Evolutionary conservation across 2,888 invertebrate species (phyloP).

Genomic region (Tetragnatha montana): DNA sequence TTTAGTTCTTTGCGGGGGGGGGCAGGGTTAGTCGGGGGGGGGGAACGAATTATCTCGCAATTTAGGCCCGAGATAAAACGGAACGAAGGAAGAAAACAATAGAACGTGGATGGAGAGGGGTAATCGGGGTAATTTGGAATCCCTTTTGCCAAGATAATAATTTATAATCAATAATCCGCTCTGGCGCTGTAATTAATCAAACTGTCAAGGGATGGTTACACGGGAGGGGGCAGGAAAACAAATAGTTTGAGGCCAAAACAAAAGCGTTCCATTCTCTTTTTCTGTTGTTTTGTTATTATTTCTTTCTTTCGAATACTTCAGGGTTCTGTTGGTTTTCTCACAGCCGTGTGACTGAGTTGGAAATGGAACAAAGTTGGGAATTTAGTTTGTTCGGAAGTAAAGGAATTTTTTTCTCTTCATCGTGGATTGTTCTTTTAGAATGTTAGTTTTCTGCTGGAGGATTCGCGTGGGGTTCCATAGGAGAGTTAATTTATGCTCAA

Average conservation of each 20-base stretch:
- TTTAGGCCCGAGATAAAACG: conserved; percentile 47
- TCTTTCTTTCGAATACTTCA: background rate
- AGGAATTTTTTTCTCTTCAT: background rate
- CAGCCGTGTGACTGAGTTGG: background rate
- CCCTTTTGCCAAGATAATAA: conserved; percentile 54
- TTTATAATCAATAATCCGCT: conserved; percentile 60
- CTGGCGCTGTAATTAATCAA: conserved; percentile 46
- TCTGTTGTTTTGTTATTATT: background rate
- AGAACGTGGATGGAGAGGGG: background rate
- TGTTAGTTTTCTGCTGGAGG: too few species aligned
- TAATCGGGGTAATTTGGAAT: conserved; percentile 59
- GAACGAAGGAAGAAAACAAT: conserved; percentile 54
- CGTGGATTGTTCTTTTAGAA: background rate
- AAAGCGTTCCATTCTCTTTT: background rate
- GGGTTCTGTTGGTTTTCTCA: background rate
- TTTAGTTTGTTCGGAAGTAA: background rate
- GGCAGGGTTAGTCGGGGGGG: background rate
- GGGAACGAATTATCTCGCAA: conserved; percentile 48
- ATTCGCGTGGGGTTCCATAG: too few species aligned
- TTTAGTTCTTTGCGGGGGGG: background rate
- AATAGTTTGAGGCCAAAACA: conserved; percentile 28
- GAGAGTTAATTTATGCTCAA: too few species aligned
- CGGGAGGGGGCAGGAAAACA: conserved; percentile 32
- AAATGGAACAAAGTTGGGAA: background rate
- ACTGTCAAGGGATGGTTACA: conserved; percentile 32